These are phyloP conservation scores for Erythrolamprus reginae DNA, from an alignment of 2,113 vertebrate genomes.

Conservation along the genomic window DNA sequence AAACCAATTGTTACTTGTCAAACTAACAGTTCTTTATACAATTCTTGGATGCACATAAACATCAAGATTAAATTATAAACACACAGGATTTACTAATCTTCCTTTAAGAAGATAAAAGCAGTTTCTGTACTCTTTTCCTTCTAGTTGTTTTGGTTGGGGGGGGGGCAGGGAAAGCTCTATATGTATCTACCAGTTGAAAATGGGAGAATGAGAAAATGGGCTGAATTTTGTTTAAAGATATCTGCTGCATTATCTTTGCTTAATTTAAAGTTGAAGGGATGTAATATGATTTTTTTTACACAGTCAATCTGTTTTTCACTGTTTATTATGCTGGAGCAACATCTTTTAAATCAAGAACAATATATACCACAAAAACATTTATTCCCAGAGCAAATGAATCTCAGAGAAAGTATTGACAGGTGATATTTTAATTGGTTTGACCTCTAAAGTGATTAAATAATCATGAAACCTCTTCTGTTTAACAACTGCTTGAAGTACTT, in stretches of 20 bases:
- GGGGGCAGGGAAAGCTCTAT: no score
- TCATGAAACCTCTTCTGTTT: constrained; percentile 64
- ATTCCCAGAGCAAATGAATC: constrained; percentile 52
- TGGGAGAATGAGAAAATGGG: no score
- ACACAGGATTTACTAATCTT: neutral
- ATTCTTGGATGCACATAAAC: neutral
- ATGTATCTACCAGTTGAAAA: neutral
- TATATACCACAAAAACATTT: constrained; percentile 49
- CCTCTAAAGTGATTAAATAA: constrained; percentile 65
- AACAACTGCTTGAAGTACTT: constrained; percentile 59
- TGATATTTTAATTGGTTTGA: constrained; percentile 68
- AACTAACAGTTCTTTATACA: neutral
- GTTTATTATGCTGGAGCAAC: constrained; percentile 40
- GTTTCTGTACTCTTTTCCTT: neutral
- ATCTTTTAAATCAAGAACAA: constrained; percentile 52
- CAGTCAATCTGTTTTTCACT: neutral
- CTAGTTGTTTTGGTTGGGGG: neutral
- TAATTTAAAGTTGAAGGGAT: neutral
- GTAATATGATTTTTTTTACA: neutral
- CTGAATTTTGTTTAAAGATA: neutral
- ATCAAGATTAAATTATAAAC: neutral
- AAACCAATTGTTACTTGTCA: neutral
- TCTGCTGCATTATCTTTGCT: neutral
- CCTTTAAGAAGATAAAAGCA: neutral
- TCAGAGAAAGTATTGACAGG: constrained; percentile 60